A percentile compares a stretch with the other conserved stretches of the same genome.
Conservation (phyloP, 53 echinoderm and acorn worm genomes). For the Antedon mediterranea region DNA sequence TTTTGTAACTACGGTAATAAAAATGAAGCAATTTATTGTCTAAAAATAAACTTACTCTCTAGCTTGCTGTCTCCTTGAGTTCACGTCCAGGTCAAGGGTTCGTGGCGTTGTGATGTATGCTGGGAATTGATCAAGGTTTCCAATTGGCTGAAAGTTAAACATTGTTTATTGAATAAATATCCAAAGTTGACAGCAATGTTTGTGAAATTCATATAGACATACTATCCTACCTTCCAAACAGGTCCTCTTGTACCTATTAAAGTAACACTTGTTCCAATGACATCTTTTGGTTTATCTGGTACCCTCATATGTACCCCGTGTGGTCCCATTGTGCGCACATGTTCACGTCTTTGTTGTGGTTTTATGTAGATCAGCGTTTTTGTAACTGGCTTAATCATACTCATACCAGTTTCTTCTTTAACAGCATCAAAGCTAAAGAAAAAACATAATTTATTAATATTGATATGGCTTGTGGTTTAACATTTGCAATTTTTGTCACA, state of each 20-base stretch:
- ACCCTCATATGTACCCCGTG: conserved; percentile 54
- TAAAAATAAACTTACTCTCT: conserved; percentile 79
- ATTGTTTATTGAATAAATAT: background rate
- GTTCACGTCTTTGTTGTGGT: conserved; percentile 12
- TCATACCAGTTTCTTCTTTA: conserved; percentile 65
- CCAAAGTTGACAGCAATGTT: too few species aligned
- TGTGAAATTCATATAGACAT: background rate
- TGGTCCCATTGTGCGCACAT: conserved; percentile 8
- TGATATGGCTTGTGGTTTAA: too few species aligned
- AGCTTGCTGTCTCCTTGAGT: conserved; percentile 54
- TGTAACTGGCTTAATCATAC: conserved; percentile 42
- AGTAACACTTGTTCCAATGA: conserved; percentile 72
- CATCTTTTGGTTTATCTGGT: conserved; percentile 38
- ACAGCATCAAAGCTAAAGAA: conserved; percentile 74
- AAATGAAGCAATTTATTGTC: too few species aligned
- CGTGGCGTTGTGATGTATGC: conserved; percentile 73
- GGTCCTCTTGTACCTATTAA: conserved; percentile 79
- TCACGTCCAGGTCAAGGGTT: conserved; percentile 77
- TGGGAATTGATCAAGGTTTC: conserved; percentile 46
- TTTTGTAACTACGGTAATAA: too few species aligned
- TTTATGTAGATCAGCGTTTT: conserved; percentile 27
- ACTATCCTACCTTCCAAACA: conserved; percentile 72
- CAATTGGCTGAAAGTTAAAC: conserved; percentile 35
- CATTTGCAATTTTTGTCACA: too few species aligned
- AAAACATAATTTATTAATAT: too few species aligned